phyloP scores from a whole-genome alignment of 2,113 vertebrate species.

The Hippoglossus stenolepis region DNA sequence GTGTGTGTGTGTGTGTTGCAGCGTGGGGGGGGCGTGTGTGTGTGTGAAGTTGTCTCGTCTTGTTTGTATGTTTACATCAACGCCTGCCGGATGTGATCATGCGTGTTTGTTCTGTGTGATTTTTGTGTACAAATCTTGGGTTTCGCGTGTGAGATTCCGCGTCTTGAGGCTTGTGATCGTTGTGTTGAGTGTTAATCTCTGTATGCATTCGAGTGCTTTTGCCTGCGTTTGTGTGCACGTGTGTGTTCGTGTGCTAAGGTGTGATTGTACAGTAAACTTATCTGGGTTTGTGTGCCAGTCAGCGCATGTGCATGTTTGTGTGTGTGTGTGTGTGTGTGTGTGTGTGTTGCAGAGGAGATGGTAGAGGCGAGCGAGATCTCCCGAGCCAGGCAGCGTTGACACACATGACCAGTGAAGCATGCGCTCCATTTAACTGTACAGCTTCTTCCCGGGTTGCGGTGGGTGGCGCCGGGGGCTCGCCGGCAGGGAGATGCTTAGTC shows the following conservation, averaged over 20 bases:
- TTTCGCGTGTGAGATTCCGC: neutral
- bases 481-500: constrained; percentile 33
- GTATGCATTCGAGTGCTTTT: constrained; percentile 22
- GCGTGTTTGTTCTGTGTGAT: constrained; percentile 36
- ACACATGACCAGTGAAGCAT: constrained; percentile 75
- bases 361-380: constrained; percentile 55
- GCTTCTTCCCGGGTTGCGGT: constrained; percentile 60
- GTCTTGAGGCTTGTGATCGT: neutral
- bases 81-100: constrained; percentile 5
- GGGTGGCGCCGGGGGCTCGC: constrained; percentile 19
- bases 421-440: constrained; percentile 74
- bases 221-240: constrained; percentile 20
- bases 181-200: constrained; percentile 18
- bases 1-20: constrained; percentile 34
- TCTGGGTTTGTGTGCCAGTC: constrained; percentile 43
- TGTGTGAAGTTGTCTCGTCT: constrained; percentile 29
- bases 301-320: too few relatives aligned
- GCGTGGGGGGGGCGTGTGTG: neutral
- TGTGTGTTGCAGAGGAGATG: constrained; percentile 35
- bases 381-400: constrained; percentile 56
- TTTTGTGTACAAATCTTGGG: neutral
- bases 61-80: constrained; percentile 49
- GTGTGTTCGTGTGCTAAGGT: constrained; percentile 6
- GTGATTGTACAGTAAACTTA: constrained; percentile 12
- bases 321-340: constrained; percentile 21